Base-by-base conservation (phyloP, 2,797 vertebrate species). In the Leucoraja ocellata region DNA sequence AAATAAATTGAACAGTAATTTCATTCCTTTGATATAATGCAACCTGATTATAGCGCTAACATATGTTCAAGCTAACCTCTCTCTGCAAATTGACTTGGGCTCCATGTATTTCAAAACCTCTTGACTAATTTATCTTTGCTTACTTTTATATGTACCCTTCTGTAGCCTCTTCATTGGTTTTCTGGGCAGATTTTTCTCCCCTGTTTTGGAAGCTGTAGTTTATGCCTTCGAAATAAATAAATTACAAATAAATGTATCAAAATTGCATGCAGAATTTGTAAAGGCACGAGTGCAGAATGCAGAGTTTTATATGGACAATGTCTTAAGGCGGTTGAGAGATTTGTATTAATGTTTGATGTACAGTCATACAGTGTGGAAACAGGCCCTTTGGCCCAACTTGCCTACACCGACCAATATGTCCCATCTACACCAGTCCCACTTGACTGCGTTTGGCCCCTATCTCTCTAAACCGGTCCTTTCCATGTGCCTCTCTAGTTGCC, bases 201-300 rank as follows among this genome's bases (percentile, higher is more conserved):
- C 8, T 28, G 36, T 28, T 76, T 58, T 73, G 36, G 39, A 76
- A 73, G 11, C 90, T 76, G 46, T 13, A 58, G 14, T 92, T 76
- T 91, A 74, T 92, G 36, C 74, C 25, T 76, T 76, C 25, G 46
- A 92, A 92, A 10, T 91, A 71, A 91, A 39, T 74, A 74, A 92
- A 74, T 46, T 76, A 28, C 39, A 73, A 91, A 46, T 28, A 58
- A 58, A 46, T n/a, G 65, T 71, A 74, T 92, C 54, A 71, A 92
- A 16, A 92, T 71, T 46, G 23, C 25, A 10, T 23, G 8, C 25
- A 54, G 90, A 92, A 28, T 76, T 39, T 58, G 46, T 0, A 54
- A 11, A 46, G 18, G 61, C 25, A 61, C 9, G 21, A 68, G 71
- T 92, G 71, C 71, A 54, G 39, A 61, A 58, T 18, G 18, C 16